These are phyloP conservation scores for Picathartes gymnocephalus DNA, from an alignment of 2,113 vertebrate species.

Conservation along the genomic window DNA sequence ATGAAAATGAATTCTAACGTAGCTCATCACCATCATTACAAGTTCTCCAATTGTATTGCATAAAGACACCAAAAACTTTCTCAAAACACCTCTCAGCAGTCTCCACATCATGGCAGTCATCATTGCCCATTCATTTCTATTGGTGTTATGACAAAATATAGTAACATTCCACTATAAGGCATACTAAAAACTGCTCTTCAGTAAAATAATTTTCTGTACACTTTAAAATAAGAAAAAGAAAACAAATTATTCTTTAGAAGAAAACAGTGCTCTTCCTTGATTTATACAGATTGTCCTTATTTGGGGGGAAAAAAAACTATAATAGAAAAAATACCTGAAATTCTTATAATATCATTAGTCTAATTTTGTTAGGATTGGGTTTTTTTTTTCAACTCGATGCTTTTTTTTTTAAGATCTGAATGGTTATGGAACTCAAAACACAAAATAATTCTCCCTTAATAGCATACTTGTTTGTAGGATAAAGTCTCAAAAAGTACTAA, in stretches of 20 bases:
- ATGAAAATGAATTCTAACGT: not conserved
- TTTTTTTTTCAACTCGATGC: not conserved
- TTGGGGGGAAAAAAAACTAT: rapidly evolving
- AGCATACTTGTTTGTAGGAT: not conserved
- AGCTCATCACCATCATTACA: not conserved
- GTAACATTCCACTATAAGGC: not conserved
- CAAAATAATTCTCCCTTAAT: not conserved
- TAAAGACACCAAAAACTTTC: not conserved
- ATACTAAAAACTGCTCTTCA: not conserved
- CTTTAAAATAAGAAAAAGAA: not conserved
- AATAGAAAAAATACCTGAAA: not conserved
- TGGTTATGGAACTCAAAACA: not conserved
- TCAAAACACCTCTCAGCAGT: not conserved
- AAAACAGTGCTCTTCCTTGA: not conserved
- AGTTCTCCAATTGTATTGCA: not conserved
- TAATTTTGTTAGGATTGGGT: rapidly evolving
- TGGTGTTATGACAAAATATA: not conserved
- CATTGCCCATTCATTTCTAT: not conserved
- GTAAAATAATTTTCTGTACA: not conserved
- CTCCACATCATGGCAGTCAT: not conserved
- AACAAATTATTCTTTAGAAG: not conserved
- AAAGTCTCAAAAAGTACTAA: not conserved
- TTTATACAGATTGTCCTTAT: not conserved
- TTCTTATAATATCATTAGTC: not conserved
- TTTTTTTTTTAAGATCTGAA: not conserved